Conservation (phyloP, 1,140 invertebrate species). For the Hypothenemus hampei region DNA sequence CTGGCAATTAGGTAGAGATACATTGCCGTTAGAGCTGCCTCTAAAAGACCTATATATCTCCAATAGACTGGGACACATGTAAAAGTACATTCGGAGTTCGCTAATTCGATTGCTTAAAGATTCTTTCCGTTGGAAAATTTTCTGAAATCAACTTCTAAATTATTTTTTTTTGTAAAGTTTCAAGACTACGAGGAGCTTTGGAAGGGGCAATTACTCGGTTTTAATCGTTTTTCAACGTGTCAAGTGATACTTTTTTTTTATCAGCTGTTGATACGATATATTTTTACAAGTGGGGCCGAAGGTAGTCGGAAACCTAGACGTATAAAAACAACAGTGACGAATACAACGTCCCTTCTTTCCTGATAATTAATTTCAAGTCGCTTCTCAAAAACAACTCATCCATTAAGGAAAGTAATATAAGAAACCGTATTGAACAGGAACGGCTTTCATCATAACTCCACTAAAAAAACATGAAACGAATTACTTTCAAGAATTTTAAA, state of each 20-base stretch:
- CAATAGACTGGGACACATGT: constrained; percentile 26
- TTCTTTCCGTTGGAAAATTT: neutral
- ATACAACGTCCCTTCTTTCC: constrained; percentile 38
- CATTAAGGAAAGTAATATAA: constrained; percentile 44
- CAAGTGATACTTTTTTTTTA: constrained; percentile 10
- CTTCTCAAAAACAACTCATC: constrained; percentile 45
- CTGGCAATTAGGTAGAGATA: constrained; percentile 44
- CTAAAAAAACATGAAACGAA: too few species aligned
- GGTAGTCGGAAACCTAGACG: constrained; percentile 25
- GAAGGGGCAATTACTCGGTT: too few species aligned
- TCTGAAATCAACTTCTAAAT: neutral
- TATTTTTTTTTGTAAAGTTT: constrained; percentile 1
- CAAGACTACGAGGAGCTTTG: too few species aligned
- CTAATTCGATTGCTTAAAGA: constrained; percentile 31
- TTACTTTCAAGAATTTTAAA: too few species aligned
- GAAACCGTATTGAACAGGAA: constrained; percentile 28
- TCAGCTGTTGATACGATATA: constrained; percentile 25
- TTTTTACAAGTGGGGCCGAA: constrained; percentile 33
- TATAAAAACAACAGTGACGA: constrained; percentile 33
- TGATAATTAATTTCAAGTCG: constrained; percentile 45
- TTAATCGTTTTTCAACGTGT: neutral
- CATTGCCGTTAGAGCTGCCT: constrained; percentile 35
- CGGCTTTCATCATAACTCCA: too few species aligned
- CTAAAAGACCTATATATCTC: constrained; percentile 34
- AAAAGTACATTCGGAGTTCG: constrained; percentile 27